Evolutionary conservation across 2,888 invertebrate species (phyloP).

Genomic region (Prenolepis imparis): DNA sequence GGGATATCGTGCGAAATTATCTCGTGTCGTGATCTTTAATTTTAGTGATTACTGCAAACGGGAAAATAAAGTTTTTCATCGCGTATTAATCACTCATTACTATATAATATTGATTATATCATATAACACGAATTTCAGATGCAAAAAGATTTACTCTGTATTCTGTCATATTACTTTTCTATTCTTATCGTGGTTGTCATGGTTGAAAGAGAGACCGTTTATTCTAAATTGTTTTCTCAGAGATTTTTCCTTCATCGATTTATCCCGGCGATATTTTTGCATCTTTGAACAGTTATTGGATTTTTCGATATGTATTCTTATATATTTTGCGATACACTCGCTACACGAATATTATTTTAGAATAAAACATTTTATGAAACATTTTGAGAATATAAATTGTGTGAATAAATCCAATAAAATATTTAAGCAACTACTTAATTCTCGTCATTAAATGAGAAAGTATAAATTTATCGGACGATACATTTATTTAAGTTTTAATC

Average conservation of each 20-base stretch:
- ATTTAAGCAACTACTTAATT: background rate
- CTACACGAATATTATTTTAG: background rate
- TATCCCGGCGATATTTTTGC: slow-evolving; percentile 25
- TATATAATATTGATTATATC: slow-evolving; percentile 11
- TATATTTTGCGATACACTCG: background rate
- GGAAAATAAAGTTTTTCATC: background rate
- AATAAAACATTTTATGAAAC: slow-evolving; percentile 19
- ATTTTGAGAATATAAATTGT: background rate
- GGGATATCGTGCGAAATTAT: background rate
- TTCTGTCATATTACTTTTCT: slow-evolving; percentile 47
- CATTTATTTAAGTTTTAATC: slow-evolving; percentile 20
- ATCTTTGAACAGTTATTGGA: slow-evolving; percentile 30
- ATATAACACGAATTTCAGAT: slow-evolving; percentile 22
- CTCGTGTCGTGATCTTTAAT: background rate
- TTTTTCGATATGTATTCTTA: slow-evolving; percentile 30
- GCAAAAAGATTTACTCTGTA: background rate
- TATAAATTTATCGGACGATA: slow-evolving; percentile 4
- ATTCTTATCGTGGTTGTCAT: slow-evolving; percentile 59
- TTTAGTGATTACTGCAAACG: background rate
- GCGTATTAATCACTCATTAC: background rate
- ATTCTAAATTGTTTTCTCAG: slow-evolving; percentile 45
- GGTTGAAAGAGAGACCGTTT: slow-evolving; percentile 17
- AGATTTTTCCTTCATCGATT: slow-evolving; percentile 31
- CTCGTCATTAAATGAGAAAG: background rate
- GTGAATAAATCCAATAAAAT: background rate